Base-by-base conservation (phyloP, 2,113 vertebrate genomes). In the Morphnarchus princeps region DNA sequence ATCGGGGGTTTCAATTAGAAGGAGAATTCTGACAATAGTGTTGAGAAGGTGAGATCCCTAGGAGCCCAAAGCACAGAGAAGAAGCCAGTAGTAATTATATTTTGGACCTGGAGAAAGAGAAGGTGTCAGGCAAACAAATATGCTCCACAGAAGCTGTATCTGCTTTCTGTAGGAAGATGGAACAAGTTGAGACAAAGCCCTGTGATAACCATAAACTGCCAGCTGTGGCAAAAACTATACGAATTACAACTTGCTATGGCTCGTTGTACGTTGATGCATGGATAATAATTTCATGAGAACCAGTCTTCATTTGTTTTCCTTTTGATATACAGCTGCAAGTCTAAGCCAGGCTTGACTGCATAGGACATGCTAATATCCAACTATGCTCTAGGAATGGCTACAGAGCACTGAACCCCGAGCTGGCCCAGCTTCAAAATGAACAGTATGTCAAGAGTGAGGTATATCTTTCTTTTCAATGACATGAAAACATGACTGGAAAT, bases 231-330 rank as follows among this genome's bases (percentile, higher is more conserved):
- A 89, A 79, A 89, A 2, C 15, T 26, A 2, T 76, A 43, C n/a
- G 57, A 87, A 89, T 87, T 55, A 40, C 28, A 69, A 29, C 69
- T 78, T 95, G 70, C 61, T 63, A 17, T 87, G 66, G 28, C 77
- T 77, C 0, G 4, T 82, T 79, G 10, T 66, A 38, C 67, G 29
- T 90, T 83, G 73, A 79, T 16, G 18, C 28, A 72, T 78, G 52
- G 80, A 73, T 87, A 84, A 85, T 89, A 85, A 91, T 65, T 90
- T 92, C 78, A 93, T 90, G 69, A 89, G 52, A 91, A 66, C 13
- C 72, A 73, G 45, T 22, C 42, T 79, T 57, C 57, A 19, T 82
- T 95, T 89, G 26, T 93, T 96, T 90, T 91, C 32, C 52, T 77
- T 84, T 91, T 76, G 22, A 82, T 62, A 54, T 4, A 69, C 26